These are phyloP conservation scores for Hypotaenidia okinawae DNA, from an alignment of 2,797 vertebrate species.

Conservation along the genomic window DNA sequence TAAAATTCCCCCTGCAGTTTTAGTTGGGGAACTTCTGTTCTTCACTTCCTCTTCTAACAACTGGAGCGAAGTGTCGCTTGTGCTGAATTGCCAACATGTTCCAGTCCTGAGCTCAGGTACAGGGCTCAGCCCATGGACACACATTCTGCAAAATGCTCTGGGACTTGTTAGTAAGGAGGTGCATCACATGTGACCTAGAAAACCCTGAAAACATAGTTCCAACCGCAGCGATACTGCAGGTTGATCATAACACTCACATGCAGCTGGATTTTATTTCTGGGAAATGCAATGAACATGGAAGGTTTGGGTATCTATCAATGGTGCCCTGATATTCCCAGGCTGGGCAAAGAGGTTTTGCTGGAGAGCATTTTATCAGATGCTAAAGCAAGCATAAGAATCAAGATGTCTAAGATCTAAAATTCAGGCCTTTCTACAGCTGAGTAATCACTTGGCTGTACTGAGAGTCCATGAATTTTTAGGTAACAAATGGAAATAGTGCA, in stretches of 20 bases:
- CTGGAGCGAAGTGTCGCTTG: not conserved
- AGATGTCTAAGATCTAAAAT: not conserved
- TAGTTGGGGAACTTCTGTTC: constrained; percentile 63
- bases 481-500: not conserved
- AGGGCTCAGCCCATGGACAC: not conserved
- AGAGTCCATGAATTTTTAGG: not conserved
- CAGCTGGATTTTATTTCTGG: not conserved
- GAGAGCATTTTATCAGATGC: not conserved
- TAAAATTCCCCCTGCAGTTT: constrained; percentile 74
- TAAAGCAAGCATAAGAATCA: not conserved
- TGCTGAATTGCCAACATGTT: not conserved
- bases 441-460: not conserved
- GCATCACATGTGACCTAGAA: not conserved
- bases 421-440: not conserved
- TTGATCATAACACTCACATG: not conserved
- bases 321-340: not conserved
- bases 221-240: not conserved
- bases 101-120: not conserved
- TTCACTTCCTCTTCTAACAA: constrained; percentile 50
- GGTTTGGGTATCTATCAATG: not conserved
- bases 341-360: not conserved
- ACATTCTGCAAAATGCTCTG: constrained; percentile 38
- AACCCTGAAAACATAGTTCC: constrained; percentile 7
- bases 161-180: constrained; percentile 42
- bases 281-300: not conserved